phyloP scores from a whole-genome alignment of 2,797 vertebrate genomes.

The Nasua narica region DNA sequence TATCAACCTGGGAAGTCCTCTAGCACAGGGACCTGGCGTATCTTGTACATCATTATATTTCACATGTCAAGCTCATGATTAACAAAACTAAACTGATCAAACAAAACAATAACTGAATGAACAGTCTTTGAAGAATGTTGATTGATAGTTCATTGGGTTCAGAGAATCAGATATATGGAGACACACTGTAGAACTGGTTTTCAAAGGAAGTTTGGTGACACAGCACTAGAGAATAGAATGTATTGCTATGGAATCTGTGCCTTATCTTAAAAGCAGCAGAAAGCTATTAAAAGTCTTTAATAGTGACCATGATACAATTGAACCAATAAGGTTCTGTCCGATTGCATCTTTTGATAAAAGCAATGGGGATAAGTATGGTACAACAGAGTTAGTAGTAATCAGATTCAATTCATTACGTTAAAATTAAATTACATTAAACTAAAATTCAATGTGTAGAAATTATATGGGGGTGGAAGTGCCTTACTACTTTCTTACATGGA shows the following conservation, averaged over 20 bases:
- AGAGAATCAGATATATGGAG: not conserved
- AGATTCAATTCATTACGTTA: constrained; percentile 20
- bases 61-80: not conserved
- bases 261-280: not conserved
- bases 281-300: not conserved
- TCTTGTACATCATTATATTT: not conserved
- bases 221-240: not conserved
- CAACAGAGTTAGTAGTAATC: not conserved
- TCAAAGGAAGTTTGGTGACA: not conserved
- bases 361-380: not conserved
- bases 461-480: not conserved
- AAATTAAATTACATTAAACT: constrained; percentile 31
- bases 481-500: not conserved
- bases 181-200: not conserved
- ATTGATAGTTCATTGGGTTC: not conserved
- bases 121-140: not conserved
- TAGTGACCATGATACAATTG: not conserved
- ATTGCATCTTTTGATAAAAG: constrained; percentile 1
- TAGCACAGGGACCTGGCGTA: accelerated
- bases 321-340: not conserved
- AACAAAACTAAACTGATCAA: not conserved
- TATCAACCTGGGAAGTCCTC: not conserved
- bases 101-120: not conserved
- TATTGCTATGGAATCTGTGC: not conserved
- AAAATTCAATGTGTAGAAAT: constrained; percentile 18